Conservation (phyloP, 2,113 vertebrate species). For the Ophiodon elongatus region DNA sequence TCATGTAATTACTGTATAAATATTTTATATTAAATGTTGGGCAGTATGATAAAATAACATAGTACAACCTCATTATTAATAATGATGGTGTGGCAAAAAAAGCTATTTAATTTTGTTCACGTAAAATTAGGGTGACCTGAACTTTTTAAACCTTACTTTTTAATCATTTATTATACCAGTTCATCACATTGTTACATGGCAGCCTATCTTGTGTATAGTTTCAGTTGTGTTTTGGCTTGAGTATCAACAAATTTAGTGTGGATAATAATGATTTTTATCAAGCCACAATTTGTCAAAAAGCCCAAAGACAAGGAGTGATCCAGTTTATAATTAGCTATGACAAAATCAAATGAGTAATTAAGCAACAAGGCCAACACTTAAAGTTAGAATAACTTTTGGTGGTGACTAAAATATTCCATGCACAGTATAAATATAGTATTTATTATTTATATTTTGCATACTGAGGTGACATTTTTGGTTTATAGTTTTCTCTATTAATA, state of each 20-base stretch:
- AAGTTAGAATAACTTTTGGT: not conserved
- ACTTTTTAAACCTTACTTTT: not conserved
- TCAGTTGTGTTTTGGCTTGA: not conserved
- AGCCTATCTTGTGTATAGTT: not conserved
- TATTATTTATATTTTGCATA: not conserved
- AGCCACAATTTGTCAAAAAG: not conserved
- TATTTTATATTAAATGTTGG: not conserved
- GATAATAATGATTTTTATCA: not conserved
- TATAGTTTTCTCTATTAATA: conserved; percentile 17
- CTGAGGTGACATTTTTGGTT: conserved; percentile 4
- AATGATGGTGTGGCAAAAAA: not conserved
- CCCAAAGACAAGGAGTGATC: not conserved
- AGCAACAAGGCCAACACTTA: not conserved
- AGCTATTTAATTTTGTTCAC: not conserved
- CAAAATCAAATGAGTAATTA: not conserved
- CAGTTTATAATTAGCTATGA: not conserved
- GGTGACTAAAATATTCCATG: conserved; percentile 2
- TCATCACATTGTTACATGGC: not conserved
- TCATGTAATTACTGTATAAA: conserved; percentile 19
- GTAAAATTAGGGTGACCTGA: not conserved
- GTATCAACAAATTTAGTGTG: not conserved
- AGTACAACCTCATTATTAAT: conserved; percentile 1
- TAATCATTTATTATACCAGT: not conserved
- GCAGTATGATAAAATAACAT: conserved; percentile 1
- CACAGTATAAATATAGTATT: not conserved